Evolutionary conservation across 2,888 invertebrate genomes (phyloP).

Genomic region (Leptinotarsa tumamoca): DNA sequence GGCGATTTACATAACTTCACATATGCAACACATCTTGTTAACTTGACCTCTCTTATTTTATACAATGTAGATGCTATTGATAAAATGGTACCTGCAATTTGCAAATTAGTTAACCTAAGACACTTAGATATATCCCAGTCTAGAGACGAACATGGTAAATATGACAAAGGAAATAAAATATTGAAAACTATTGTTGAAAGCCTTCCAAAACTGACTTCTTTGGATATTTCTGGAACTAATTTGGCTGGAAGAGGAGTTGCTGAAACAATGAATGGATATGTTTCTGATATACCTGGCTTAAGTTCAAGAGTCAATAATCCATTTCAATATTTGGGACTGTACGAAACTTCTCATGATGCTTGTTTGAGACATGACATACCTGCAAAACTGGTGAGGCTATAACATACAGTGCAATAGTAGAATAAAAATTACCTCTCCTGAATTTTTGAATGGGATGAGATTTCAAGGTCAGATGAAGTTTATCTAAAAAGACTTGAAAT

Average conservation of each 20-base stretch:
- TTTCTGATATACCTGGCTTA: slow-evolving; percentile 90
- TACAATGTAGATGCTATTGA: slow-evolving; percentile 82
- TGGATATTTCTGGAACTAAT: slow-evolving; percentile 97
- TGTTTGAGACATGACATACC: slow-evolving; percentile 93
- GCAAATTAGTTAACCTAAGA: slow-evolving; percentile 70
- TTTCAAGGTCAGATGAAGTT: too few relatives aligned
- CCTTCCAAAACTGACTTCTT: slow-evolving; percentile 80
- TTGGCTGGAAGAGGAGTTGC: slow-evolving; percentile 88
- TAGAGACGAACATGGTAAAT: slow-evolving; percentile 77
- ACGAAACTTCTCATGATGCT: slow-evolving; percentile 90
- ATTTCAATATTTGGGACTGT: slow-evolving; percentile 91
- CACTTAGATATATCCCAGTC: slow-evolving; percentile 89
- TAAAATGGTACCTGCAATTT: slow-evolving; percentile 73
- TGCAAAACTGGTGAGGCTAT: slow-evolving; percentile 78
- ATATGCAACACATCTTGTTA: slow-evolving; percentile 75
- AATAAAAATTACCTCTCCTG: too few relatives aligned
- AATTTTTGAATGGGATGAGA: too few relatives aligned
- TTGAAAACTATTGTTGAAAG: slow-evolving; percentile 78
- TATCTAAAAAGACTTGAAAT: too few relatives aligned
- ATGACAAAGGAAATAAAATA: slow-evolving; percentile 79
- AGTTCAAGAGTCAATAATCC: slow-evolving; percentile 80
- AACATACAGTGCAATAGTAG: neutral
- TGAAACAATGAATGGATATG: slow-evolving; percentile 65
- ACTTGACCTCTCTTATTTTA: slow-evolving; percentile 80
- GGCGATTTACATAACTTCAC: slow-evolving; percentile 74